phyloP scores from a whole-genome alignment of 1,140 invertebrate genomes.

The Aethina tumida region DNA sequence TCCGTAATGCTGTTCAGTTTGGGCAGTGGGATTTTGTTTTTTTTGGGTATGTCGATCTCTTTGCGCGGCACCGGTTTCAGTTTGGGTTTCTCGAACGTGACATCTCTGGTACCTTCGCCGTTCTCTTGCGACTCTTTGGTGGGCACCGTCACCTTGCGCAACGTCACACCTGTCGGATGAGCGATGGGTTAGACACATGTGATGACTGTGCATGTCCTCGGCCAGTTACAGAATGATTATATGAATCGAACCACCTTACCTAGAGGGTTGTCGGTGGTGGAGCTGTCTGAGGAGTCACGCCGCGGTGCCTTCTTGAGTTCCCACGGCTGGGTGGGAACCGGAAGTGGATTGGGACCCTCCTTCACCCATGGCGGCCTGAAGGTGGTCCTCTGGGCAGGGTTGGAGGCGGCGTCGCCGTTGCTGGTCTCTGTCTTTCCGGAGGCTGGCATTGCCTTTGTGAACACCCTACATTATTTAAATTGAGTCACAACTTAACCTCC shows the following conservation, averaged over 20 bases:
- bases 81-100: slow-evolving; percentile 23
- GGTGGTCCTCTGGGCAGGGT: slow-evolving; percentile 42
- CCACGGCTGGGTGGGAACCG: slow-evolving; percentile 53
- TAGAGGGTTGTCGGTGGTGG: slow-evolving; percentile 34
- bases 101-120: slow-evolving; percentile 21
- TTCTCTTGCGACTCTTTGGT: slow-evolving; percentile 7
- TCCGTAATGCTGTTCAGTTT: slow-evolving; percentile 18
- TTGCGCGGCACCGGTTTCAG: slow-evolving; percentile 25
- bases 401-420: slow-evolving; percentile 10
- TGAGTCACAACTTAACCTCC: too few species aligned
- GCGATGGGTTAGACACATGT: neutral
- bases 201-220: neutral
- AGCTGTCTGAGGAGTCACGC: slow-evolving; percentile 27
- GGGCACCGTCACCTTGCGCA: slow-evolving; percentile 6
- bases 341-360: slow-evolving; percentile 49
- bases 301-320: slow-evolving; percentile 33
- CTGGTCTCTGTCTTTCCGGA: slow-evolving; percentile 18
- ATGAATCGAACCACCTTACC: slow-evolving; percentile 24
- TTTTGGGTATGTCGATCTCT: too few species aligned
- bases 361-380: slow-evolving; percentile 77
- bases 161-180: neutral
- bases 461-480: slow-evolving; percentile 16
- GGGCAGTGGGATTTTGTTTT: too few species aligned
- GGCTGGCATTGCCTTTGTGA: slow-evolving; percentile 23
- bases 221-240: neutral